Base-by-base conservation (phyloP, 2,888 invertebrate species). In the Odiellus spinosus region DNA sequence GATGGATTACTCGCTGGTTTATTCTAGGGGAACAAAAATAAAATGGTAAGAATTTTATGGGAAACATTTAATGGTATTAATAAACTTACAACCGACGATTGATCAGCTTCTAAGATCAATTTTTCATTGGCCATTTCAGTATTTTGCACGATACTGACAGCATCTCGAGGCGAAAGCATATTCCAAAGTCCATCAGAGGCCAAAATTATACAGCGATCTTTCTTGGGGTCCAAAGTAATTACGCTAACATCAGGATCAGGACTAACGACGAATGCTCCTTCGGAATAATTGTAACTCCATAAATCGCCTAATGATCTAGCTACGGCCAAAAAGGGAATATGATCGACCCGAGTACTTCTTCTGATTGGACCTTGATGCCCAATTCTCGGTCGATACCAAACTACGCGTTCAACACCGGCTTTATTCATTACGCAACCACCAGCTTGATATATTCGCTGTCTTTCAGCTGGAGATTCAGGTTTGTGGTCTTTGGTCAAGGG, bases 151-250 rank as follows among this genome's bases (percentile, higher is more conserved):
- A 85, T 74, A 46, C 78, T 76, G 5, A 91, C 86, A 0, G 91
- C 84, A 54, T 79, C 78, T 56, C 80, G 77, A 0, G 90, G 76
- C 2, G 78, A 77, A 53, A 96, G 70, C 77, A 96, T 90, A 67
- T 98, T 96, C 83, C 90, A 96, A 33, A 96, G 70, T 0, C 96
- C 96, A 67, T 98, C 96, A 0, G 93, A 91, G 46, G 91, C 95
- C 60, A 96, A 82, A 55, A 96, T 82, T 38, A 96, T 71, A 70
- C 93, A 96, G 58, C 83, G 67, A 53, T 71, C 70, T 20, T 71
- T 76, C 44, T 76, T 73, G 12, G 85, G 76, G 65, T 88, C 82
- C 56, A 90, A 81, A 53, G 78, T 75, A 51, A 85, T 70, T 2
- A 91, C 88, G 49, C 78, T 76, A 11, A 93, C 86, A 70, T 98